Base-by-base conservation (phyloP, 2,797 vertebrate genomes). In the Gadopsis marmoratus region DNA sequence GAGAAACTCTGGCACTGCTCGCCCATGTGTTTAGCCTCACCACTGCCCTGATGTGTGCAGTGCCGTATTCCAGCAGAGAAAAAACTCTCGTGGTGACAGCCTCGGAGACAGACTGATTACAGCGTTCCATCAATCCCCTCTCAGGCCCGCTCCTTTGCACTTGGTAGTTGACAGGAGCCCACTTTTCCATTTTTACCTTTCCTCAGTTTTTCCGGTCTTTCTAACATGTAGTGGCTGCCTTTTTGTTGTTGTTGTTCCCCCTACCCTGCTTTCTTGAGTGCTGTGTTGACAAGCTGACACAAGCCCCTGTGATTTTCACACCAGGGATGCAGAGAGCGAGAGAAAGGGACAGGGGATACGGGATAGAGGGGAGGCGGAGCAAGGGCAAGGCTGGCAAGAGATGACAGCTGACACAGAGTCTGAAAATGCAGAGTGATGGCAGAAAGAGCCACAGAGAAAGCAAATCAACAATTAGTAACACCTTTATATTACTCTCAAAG, bases 401-500 rank as follows among this genome's bases (percentile, higher is more conserved):
- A 88, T 83, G 87, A 84, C 86, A 89, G 86, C 74, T 84, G 88
- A 89, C 83, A 80, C 14, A 33, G 82, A 80, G 83, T 84, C 79
- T 86, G 75, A 81, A 86, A 86, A 90, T 84, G 82, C 64, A 74
- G 76, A 84, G 78, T 43, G 83, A 81, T 84, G 82, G 86, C 86
- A 90, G 86, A 90, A 87, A 85, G 84, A 90, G 83, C 69, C 82
- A 63, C 65, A 63, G 76, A 89, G 87, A 91, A 91, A 91, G 93
- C 90, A 94, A 94, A 94, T 92, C 91, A 93, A 92, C 92, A 94
- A 95, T 94, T 95, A 95, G 92, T 89, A 92, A 92, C 91, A 93
- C 92, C 87, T 94, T 39, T 92, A 89, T 90, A 86, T 91, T 91
- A 93, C 81, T 87, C 74, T 88, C 86, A 85, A 79, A 88, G 84